Evolutionary conservation across 2,888 invertebrate genomes (phyloP).

Genomic region (Nudaria mundana): DNA sequence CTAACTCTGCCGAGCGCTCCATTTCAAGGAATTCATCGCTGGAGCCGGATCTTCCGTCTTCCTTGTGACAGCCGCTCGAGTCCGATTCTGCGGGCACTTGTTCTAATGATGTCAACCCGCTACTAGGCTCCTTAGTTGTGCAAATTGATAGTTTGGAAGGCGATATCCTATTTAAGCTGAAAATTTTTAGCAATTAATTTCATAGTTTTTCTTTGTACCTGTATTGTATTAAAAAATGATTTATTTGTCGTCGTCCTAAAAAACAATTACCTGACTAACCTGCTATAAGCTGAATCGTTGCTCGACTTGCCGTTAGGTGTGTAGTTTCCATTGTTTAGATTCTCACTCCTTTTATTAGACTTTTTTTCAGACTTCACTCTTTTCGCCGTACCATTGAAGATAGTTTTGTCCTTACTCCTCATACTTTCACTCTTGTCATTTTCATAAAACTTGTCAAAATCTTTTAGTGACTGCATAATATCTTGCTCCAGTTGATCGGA

Average conservation of each 20-base stretch:
- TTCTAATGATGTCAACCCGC: conserved; percentile 52
- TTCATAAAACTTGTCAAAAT: conserved; percentile 75
- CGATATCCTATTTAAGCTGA: conserved; percentile 71
- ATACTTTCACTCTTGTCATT: conserved; percentile 58
- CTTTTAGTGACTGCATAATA: conserved; percentile 74
- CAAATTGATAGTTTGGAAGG: conserved; percentile 72
- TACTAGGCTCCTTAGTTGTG: conserved; percentile 60
- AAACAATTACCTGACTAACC: conserved; percentile 83
- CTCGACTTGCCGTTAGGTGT: conserved; percentile 66
- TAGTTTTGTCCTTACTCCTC: conserved; percentile 46
- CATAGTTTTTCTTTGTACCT: neutral
- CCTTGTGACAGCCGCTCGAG: conserved; percentile 61
- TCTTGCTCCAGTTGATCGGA: conserved; percentile 73
- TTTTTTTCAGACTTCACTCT: conserved; percentile 57
- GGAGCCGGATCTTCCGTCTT: conserved; percentile 61
- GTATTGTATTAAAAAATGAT: neutral
- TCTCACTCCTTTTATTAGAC: conserved; percentile 55
- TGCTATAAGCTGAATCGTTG: conserved; percentile 91
- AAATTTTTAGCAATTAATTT: conserved; percentile 9
- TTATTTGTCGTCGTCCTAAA: conserved; percentile 2
- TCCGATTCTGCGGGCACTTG: conserved; percentile 61
- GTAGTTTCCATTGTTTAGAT: conserved; percentile 59
- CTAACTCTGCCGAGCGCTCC: conserved; percentile 70
- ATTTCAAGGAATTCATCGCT: conserved; percentile 75
- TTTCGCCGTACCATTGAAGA: conserved; percentile 53